Evolutionary conservation across 2,797 vertebrate species (phyloP).

Genomic region (Macropus fuliginosus): DNA sequence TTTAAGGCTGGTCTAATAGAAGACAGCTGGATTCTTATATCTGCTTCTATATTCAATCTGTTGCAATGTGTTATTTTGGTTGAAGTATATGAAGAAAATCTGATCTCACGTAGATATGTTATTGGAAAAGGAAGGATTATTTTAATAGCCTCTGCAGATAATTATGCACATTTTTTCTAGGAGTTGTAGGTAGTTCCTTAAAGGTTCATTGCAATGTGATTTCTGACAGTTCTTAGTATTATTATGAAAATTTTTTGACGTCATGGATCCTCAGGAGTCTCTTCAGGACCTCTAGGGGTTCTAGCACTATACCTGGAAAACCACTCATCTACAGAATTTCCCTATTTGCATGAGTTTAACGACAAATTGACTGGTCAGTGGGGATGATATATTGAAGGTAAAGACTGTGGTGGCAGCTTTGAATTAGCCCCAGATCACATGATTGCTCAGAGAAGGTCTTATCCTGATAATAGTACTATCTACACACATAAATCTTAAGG

Average conservation of each 20-base stretch:
- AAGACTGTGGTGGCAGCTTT: not conserved
- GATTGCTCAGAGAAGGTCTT: not conserved
- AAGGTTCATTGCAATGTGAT: not conserved
- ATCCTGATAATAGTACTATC: not conserved
- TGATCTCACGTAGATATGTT: not conserved
- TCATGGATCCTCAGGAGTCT: not conserved
- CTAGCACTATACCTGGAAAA: not conserved
- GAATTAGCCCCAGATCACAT: not conserved
- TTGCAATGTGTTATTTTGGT: not conserved
- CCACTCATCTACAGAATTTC: not conserved
- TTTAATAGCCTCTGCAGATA: not conserved
- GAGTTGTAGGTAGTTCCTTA: not conserved
- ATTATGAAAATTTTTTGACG: not conserved
- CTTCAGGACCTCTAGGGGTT: not conserved
- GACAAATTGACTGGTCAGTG: not conserved
- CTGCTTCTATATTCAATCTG: not conserved
- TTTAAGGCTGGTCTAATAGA: not conserved
- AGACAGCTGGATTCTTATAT: constrained; percentile 1
- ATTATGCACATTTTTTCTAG: not conserved
- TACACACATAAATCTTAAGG: not conserved
- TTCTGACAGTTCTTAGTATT: not conserved
- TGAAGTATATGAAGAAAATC: not conserved
- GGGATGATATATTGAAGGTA: not conserved
- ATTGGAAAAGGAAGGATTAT: not conserved
- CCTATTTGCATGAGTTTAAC: not conserved